Evolutionary conservation across 2,113 vertebrate species (phyloP).

Genomic region (Taurulus bubalis): DNA sequence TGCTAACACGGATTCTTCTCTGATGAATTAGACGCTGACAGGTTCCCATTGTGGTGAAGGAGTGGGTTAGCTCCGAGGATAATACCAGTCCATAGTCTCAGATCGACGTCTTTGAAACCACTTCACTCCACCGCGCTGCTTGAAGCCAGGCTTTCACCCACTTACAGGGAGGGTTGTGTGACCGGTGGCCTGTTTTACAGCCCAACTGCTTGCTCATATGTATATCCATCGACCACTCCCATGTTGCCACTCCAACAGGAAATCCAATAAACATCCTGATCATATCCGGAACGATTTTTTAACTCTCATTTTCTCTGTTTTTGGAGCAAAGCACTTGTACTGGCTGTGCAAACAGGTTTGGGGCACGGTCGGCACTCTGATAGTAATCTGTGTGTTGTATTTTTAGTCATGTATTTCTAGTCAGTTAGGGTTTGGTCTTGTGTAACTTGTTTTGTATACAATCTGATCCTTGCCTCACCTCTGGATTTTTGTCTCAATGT

Average conservation of each 20-base stretch:
- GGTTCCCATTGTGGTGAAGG: background rate
- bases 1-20: background rate
- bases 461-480: background rate
- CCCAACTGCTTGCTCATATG: background rate
- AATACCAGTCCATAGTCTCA: background rate
- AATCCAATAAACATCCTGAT: background rate
- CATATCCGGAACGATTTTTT: background rate
- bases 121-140: background rate
- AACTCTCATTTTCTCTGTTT: background rate
- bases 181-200: background rate
- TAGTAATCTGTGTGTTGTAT: slow-evolving; percentile 43
- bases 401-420: slow-evolving; percentile 6
- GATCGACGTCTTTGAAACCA: background rate
- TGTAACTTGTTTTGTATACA: slow-evolving; percentile 1
- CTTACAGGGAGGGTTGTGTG: background rate
- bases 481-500: background rate
- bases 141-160: background rate
- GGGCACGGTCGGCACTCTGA: background rate
- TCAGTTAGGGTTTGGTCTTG: slow-evolving; percentile 30
- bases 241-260: background rate
- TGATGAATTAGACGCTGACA: background rate
- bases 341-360: slow-evolving; percentile 60
- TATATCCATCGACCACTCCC: slow-evolving; percentile 13
- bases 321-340: background rate
- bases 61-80: background rate